Evolutionary conservation across 2,888 invertebrate species (phyloP), one percentile per base, ranked within the genome.

Genomic region (Caenorhabditis sp.): DNA sequence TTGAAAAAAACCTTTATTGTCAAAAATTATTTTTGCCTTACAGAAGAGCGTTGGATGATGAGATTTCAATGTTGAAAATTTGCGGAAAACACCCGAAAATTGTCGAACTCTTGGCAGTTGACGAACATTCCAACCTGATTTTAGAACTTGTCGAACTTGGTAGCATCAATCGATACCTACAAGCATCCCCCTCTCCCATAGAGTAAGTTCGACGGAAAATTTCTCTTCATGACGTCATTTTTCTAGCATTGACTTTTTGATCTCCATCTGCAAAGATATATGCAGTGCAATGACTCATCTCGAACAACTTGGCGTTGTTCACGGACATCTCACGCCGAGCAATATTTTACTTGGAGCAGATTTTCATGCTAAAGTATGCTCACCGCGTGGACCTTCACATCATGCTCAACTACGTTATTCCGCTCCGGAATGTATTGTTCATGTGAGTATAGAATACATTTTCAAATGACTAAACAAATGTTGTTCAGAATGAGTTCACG

Each of bases 401-500:
- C 83, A 84, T 66, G 84, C 84, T n/a, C 83, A 84, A 55, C 59
- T 84, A 50, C 70, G 84, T 2, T 84, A 84, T 75, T 77, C 78
- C 19, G 83, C 84, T 19, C 84, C 84, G 31, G 84, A 84, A 55
- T 83, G 81, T 49, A 84, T 84, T 62, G 64, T 83, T 14, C 66
- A 78, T 69, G 84, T 84, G 49, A 61, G 62, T 26, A 1, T 3
- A 37, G 27, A 1, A n/a, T 26, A 14, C 23, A 1, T 65, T 1
- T 37, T 51, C 19, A 12, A 43, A 61, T 36, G n/a, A n/a, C n/a
- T n/a, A 61, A n/a, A 27, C 12, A 1, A 61, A 17, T 58, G 0
- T 1, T 88, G n/a, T 90, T 53, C 89, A 95, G 95, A 93, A 92
- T 69, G 93, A 93, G 89, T 94, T 94, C 89, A 93, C 93, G 37